Evolutionary conservation across 64 coral and sea anemone genomes (phyloP).

Genomic region (Stichodactyla helianthus): DNA sequence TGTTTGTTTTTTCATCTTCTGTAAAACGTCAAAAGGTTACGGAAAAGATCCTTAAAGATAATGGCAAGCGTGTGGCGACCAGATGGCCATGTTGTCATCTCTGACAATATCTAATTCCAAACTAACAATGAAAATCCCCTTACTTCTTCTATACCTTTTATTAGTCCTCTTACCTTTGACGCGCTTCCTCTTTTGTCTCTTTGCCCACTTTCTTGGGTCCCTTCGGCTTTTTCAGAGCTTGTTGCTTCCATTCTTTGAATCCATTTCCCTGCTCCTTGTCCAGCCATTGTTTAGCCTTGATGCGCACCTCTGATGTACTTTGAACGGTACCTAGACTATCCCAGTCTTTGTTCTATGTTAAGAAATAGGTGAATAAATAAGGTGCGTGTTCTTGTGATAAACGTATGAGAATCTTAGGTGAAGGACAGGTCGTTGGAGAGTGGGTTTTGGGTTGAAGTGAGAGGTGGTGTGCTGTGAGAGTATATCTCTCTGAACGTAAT

Average conservation of each 20-base stretch:
- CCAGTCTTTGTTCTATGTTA: conserved; percentile 59
- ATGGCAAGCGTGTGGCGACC: too few species aligned
- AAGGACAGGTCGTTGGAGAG: too few species aligned
- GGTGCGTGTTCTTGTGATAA: conserved; percentile 13
- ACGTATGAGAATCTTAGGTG: conserved; percentile 4
- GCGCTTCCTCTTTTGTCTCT: conserved; percentile 69
- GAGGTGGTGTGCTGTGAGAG: too few species aligned
- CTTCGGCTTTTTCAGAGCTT: conserved; percentile 36
- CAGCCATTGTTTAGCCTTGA: conserved; percentile 77
- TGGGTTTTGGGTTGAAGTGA: too few species aligned
- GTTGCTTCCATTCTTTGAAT: conserved; percentile 67
- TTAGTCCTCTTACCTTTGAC: conserved; percentile 19
- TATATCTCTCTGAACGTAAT: too few species aligned
- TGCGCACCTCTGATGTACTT: conserved; percentile 34
- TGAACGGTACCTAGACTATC: conserved; percentile 59
- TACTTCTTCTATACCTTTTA: too few species aligned
- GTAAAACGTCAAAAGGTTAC: too few species aligned
- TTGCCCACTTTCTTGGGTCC: conserved; percentile 52
- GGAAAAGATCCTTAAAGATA: too few species aligned
- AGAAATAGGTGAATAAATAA: background rate
- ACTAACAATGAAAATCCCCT: too few species aligned
- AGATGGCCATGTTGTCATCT: too few species aligned
- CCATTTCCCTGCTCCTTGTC: conserved; percentile 42
- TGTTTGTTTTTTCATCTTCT: too few species aligned
- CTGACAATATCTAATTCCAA: too few species aligned